A percentile compares a stretch with the other conserved stretches of the same genome.
Conservation (phyloP, 2,113 vertebrate species). For the Crotalus helleri region DNA sequence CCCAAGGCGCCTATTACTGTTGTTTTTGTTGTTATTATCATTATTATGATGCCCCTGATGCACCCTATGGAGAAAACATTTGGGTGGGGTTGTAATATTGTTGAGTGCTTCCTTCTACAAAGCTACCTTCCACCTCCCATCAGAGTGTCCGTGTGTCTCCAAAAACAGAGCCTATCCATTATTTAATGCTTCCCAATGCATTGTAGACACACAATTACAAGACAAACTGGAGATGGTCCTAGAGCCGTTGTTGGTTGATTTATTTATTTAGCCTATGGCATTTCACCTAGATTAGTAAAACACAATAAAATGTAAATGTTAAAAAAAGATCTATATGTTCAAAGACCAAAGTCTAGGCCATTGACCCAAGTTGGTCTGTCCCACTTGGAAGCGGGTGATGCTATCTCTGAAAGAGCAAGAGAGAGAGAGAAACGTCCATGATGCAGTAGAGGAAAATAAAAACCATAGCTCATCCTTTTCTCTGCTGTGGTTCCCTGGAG, state of each 20-base stretch:
- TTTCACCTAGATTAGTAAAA: no score
- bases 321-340: no score
- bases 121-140: background rate
- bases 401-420: background rate
- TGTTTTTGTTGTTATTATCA: no score
- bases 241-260: background rate
- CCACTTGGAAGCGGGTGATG: background rate
- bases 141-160: background rate
- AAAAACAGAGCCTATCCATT: background rate
- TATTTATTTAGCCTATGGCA: no score
- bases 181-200: background rate
- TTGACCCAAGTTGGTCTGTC: no score
- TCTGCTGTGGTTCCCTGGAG: no score
- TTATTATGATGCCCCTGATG: background rate
- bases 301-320: no score
- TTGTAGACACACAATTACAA: background rate
- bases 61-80: background rate
- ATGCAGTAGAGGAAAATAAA: no score
- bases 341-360: no score
- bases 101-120: background rate
- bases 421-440: no score
- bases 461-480: no score
- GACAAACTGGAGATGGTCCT: background rate
- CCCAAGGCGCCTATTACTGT: no score
- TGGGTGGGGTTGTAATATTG: background rate